Evolutionary conservation across 2,797 vertebrate species (phyloP).

Genomic region (Coccyzus lansbergi): DNA sequence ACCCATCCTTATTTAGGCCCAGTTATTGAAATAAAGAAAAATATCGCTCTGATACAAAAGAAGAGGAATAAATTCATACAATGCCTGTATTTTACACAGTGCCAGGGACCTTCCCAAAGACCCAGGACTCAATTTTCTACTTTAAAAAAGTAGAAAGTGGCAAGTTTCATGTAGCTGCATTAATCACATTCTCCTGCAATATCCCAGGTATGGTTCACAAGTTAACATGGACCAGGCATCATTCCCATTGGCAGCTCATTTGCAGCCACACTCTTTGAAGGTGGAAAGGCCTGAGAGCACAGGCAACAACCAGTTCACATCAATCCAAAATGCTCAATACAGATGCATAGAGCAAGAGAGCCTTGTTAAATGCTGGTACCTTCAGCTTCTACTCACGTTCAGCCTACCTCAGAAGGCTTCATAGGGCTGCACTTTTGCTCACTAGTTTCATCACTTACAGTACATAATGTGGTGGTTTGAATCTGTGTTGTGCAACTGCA

Average conservation of each 20-base stretch:
- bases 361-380: background rate
- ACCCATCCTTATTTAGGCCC: background rate
- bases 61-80: background rate
- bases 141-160: background rate
- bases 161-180: accelerated
- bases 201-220: background rate
- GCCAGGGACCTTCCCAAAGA: background rate
- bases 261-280: background rate
- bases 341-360: background rate
- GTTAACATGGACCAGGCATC: background rate
- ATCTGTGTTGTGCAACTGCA: background rate
- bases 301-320: background rate
- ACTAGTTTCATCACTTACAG: background rate
- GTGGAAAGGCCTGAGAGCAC: background rate
- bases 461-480: accelerated
- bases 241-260: background rate
- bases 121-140: background rate
- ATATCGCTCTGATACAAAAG: background rate
- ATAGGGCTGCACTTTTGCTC: background rate
- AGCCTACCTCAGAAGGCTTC: background rate
- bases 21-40: background rate
- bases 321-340: background rate
- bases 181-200: background rate
- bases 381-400: background rate
- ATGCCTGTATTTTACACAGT: background rate